Percentiles rank a stretch among this genome's conserved stretches.
Evolutionary conservation across 2,888 invertebrate species (phyloP).

Genomic region (Scaptomyza reducta): DNA sequence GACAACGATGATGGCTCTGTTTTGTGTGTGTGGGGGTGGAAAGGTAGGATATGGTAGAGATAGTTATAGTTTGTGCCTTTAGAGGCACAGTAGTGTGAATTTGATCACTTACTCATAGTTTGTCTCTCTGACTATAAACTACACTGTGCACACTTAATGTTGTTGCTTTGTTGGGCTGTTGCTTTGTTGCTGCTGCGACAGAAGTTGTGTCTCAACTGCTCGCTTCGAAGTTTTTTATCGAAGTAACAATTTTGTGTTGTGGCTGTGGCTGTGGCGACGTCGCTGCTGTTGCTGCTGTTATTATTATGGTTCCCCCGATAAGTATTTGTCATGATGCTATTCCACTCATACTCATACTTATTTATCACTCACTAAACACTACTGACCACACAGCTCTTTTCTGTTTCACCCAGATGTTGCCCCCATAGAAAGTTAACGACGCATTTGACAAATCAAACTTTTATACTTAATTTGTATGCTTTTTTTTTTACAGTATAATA

Average conservation of each 20-base stretch:
- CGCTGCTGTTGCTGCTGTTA: neutral
- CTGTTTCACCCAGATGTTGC: conserved; percentile 10
- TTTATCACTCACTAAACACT: conserved; percentile 49
- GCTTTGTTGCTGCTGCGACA: conserved; percentile 21
- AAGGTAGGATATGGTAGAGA: conserved; percentile 2
- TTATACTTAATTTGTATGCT: conserved; percentile 40
- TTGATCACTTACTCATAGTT: conserved; percentile 72
- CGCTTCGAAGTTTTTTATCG: conserved; percentile 18
- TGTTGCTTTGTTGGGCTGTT: conserved; percentile 6
- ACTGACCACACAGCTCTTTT: conserved; percentile 28
- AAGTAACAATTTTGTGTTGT: conserved; percentile 17
- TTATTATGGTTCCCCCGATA: conserved; percentile 27
- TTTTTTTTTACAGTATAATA: conserved; percentile 16
- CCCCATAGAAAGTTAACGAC: conserved; percentile 45
- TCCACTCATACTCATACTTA: conserved; percentile 24
- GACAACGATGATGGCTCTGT: conserved; percentile 83
- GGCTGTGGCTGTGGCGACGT: neutral
- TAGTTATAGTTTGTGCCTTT: neutral
- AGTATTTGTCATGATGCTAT: conserved; percentile 12
- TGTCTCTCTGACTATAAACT: conserved; percentile 32
- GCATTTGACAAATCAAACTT: conserved; percentile 48
- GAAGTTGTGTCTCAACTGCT: conserved; percentile 25
- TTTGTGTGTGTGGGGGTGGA: conserved; percentile 3
- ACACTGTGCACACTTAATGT: conserved; percentile 10
- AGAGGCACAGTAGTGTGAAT: neutral